Conservation (phyloP, 1,140 invertebrate species). For the Radopholus similis region DNA sequence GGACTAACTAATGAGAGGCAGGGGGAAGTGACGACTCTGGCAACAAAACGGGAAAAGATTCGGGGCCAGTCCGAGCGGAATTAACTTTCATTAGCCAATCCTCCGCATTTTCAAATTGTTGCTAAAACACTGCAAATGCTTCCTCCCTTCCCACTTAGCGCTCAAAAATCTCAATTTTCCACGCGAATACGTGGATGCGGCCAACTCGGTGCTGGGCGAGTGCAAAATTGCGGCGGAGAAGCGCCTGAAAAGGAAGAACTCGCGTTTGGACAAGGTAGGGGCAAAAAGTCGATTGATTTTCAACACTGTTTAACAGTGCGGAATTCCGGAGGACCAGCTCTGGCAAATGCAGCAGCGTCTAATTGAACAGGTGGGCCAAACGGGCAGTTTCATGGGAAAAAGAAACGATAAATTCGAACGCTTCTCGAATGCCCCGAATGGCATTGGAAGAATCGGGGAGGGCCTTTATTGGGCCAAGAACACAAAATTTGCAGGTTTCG, state of each 20-base stretch:
- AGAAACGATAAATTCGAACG: neutral
- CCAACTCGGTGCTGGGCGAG: constrained; percentile 52
- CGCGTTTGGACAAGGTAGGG: constrained; percentile 60
- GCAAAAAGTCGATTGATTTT: too few species aligned
- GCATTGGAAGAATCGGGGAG: neutral
- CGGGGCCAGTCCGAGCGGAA: too few species aligned
- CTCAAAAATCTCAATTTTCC: constrained; percentile 53
- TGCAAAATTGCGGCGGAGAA: constrained; percentile 60
- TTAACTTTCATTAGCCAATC: too few species aligned
- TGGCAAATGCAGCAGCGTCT: constrained; percentile 55
- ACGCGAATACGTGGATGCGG: constrained; percentile 50
- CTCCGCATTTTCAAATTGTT: too few species aligned
- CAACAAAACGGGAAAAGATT: too few species aligned
- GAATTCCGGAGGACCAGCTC: constrained; percentile 59
- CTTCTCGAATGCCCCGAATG: neutral
- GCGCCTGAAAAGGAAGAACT: constrained; percentile 60
- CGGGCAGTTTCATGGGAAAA: neutral
- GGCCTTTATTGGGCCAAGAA: neutral
- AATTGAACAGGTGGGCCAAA: constrained; percentile 49
- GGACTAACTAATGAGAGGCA: too few species aligned
- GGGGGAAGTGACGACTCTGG: too few species aligned
- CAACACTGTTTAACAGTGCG: too few species aligned
- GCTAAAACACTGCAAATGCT: too few species aligned
- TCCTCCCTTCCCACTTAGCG: constrained; percentile 36
- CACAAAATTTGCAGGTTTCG: neutral